Evolutionary conservation across 2,113 vertebrate genomes (phyloP), one percentile per base, ranked within the genome.

Genomic region (Tyto alba): DNA sequence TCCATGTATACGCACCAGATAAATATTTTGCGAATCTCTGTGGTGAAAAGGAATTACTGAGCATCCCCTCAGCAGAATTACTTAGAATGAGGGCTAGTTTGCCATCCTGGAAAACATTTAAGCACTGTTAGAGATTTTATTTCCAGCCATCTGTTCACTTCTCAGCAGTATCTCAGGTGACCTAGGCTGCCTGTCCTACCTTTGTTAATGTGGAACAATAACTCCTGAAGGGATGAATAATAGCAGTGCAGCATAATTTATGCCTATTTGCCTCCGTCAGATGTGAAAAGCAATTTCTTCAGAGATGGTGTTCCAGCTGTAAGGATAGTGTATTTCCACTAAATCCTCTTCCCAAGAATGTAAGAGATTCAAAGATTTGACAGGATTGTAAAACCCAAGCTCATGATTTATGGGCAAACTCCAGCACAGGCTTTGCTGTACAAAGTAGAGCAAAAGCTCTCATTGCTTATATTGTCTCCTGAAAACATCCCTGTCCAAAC

Each of bases 161-260:
- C 41, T 92, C 25, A 83, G 83, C 72, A 84, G 50, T 66, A 84
- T 56, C 55, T 92, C 79, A 66, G 63, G 63, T 9, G 4, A 76
- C 53, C 76, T 88, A 64, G 63, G 63, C 55, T 93, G 83, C 92
- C 64, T 93, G 45, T 88, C 68, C 75, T 90, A 80, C 62, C 69
- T 72, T 93, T 90, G 68, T 29, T 81, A 14, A 30, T 73, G 40
- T 76, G 66, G 62, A 94, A 93, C 36, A 91, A 40, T 72, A 89
- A 88, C 75, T 89, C 80, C 80, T 91, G 86, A 86, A 77, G 76
- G 60, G n/a, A 87, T 89, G 38, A 90, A 88, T 80, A 80, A 84
- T 45, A 92, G 72, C 55, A 84, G 20, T 78, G 47, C 30, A 86
- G 52, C 25, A 62, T 83, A 94, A 93, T 86, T 88, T 93, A 73